Percentiles rank a stretch among this genome's conserved stretches.
Conservation (phyloP, 1,140 invertebrate species). For the Listronotus bonariensis region DNA sequence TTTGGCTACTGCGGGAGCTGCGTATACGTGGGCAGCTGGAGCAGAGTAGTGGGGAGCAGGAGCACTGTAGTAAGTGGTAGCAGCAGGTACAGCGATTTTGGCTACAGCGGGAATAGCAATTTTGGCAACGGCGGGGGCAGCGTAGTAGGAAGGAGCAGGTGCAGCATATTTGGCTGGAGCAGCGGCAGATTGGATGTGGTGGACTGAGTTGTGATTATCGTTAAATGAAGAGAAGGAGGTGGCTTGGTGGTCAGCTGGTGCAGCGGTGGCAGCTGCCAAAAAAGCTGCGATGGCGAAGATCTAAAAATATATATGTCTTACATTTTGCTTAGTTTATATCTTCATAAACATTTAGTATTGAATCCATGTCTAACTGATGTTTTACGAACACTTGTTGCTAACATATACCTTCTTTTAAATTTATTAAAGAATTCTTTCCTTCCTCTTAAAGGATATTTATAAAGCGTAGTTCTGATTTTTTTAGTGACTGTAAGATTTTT, state of each 20-base stretch:
- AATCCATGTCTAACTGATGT: too few relatives aligned
- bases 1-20: slow-evolving; percentile 28
- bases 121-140: slow-evolving; percentile 36
- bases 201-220: slow-evolving; percentile 43
- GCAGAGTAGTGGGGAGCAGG: slow-evolving; percentile 42
- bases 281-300: slow-evolving; percentile 25
- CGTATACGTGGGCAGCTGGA: too few relatives aligned
- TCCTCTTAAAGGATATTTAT: too few relatives aligned
- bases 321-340: too few relatives aligned
- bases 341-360: too few relatives aligned
- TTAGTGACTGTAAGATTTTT: too few relatives aligned
- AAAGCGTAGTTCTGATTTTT: too few relatives aligned
- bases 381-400: too few relatives aligned
- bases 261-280: slow-evolving; percentile 28
- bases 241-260: slow-evolving; percentile 36
- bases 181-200: slow-evolving; percentile 56
- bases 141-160: too few relatives aligned
- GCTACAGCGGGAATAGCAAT: slow-evolving; percentile 16
- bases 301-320: slow-evolving; percentile 1
- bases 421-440: too few relatives aligned
- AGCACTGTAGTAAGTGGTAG: slow-evolving; percentile 15
- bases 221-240: slow-evolving; percentile 27
- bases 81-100: slow-evolving; percentile 16
- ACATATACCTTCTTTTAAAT: too few relatives aligned
- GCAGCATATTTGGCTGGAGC: slow-evolving; percentile 30